Conservation (phyloP, 1,140 invertebrate genomes). For the Zaprionus nigranus region DNA sequence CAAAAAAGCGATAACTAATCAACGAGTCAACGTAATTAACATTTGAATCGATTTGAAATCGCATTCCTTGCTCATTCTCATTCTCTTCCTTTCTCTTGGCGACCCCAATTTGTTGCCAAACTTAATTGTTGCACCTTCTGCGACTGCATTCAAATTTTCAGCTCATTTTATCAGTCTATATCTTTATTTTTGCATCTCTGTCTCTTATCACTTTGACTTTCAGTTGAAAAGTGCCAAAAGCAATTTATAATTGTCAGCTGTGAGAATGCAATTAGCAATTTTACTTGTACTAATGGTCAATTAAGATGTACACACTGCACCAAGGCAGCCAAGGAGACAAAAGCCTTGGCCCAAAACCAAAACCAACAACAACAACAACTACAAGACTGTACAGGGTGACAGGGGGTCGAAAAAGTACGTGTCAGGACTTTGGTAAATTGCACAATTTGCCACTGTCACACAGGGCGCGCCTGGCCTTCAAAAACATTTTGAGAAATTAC, state of each 20-base stretch:
- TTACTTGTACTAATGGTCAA: conserved; percentile 67
- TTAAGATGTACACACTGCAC: conserved; percentile 35
- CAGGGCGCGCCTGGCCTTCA: not conserved
- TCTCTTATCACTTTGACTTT: not conserved
- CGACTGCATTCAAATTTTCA: conserved; percentile 20
- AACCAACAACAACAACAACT: not conserved
- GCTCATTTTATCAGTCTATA: not conserved
- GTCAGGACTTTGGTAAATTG: conserved; percentile 48
- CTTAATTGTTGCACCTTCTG: conserved; percentile 43
- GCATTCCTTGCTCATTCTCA: not conserved
- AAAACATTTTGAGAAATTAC: conserved; percentile 16
- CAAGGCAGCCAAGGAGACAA: conserved; percentile 6
- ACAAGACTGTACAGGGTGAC: not conserved
- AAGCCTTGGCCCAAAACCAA: conserved; percentile 34
- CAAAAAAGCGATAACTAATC: conserved; percentile 12
- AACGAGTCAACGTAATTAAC: conserved; percentile 64
- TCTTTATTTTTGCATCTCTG: conserved; percentile 5
- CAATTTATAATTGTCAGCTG: conserved; percentile 79
- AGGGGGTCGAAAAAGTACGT: conserved; percentile 30
- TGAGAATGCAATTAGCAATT: conserved; percentile 75
- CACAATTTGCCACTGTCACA: conserved; percentile 39
- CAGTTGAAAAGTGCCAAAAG: conserved; percentile 46
- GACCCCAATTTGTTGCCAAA: conserved; percentile 25
- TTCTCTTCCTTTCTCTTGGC: not conserved
- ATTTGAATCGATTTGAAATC: conserved; percentile 60